phyloP scores from a whole-genome alignment of 1,140 invertebrate genomes.

The Heliconius hermathena region DNA sequence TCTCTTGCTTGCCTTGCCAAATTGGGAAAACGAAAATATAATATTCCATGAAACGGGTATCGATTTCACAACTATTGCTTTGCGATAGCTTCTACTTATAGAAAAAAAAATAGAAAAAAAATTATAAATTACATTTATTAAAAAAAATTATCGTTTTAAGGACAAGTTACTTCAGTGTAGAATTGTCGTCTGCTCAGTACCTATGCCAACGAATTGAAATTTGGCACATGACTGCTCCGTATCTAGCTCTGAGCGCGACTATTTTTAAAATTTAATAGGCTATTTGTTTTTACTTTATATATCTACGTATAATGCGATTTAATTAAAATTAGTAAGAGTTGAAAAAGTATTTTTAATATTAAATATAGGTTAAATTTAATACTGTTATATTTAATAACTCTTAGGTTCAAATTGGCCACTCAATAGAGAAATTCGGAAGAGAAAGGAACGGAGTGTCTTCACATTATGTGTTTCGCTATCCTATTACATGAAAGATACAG shows the following conservation, averaged over 20 bases:
- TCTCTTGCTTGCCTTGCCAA: not conserved
- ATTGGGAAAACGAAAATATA: not conserved
- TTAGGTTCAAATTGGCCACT: too few species aligned
- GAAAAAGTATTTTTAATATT: too few species aligned
- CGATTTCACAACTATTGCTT: not conserved
- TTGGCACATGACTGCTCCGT: conserved; percentile 13
- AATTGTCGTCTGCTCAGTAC: not conserved
- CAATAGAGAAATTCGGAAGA: too few species aligned
- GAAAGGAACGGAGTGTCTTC: too few species aligned
- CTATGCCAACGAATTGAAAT: conserved; percentile 15
- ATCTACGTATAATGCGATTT: not conserved
- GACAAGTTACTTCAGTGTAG: not conserved
- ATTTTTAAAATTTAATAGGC: conserved; percentile 9
- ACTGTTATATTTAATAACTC: too few species aligned
- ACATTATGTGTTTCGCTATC: too few species aligned
- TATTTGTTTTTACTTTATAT: conserved; percentile 7
- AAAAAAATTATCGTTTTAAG: conserved; percentile 3
- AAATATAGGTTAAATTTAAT: too few species aligned
- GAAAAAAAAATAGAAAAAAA: not conserved
- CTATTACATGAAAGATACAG: too few species aligned
- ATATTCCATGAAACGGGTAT: not conserved
- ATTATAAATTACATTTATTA: not conserved
- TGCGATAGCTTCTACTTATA: too few species aligned
- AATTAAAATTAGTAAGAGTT: not conserved
- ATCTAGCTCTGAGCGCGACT: not conserved